These are phyloP conservation scores for Muscicapa adusta DNA, from an alignment of 2,113 vertebrate species.

Conservation along the genomic window DNA sequence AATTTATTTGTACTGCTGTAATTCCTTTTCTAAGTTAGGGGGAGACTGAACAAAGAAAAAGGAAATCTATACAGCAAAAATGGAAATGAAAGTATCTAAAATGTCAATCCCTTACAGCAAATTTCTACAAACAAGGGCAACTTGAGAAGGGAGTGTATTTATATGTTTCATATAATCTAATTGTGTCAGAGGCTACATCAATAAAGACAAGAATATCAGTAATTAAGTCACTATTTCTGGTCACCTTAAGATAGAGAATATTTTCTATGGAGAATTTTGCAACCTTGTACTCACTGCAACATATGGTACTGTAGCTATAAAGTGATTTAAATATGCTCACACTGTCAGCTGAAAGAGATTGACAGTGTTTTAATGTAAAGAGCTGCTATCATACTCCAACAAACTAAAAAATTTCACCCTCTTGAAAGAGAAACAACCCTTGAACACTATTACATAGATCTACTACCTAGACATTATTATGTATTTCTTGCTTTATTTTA, in stretches of 20 bases:
- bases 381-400: background rate
- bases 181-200: background rate
- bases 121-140: background rate
- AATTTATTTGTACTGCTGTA: background rate
- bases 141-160: background rate
- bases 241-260: background rate
- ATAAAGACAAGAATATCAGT: background rate
- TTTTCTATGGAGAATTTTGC: background rate
- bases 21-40: background rate
- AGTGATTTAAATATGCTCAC: conserved; percentile 10
- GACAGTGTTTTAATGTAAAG: background rate
- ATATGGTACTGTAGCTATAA: conserved; percentile 23
- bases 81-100: background rate
- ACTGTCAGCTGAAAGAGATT: background rate
- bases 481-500: background rate
- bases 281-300: background rate
- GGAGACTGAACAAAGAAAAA: background rate
- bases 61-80: background rate
- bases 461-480: background rate
- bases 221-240: background rate
- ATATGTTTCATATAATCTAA: background rate
- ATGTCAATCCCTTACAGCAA: background rate
- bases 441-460: background rate
- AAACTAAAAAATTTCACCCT: background rate
- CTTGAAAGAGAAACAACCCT: background rate